Base-by-base conservation (phyloP, 2,113 vertebrate genomes). In the Brachypteracias leptosomus region DNA sequence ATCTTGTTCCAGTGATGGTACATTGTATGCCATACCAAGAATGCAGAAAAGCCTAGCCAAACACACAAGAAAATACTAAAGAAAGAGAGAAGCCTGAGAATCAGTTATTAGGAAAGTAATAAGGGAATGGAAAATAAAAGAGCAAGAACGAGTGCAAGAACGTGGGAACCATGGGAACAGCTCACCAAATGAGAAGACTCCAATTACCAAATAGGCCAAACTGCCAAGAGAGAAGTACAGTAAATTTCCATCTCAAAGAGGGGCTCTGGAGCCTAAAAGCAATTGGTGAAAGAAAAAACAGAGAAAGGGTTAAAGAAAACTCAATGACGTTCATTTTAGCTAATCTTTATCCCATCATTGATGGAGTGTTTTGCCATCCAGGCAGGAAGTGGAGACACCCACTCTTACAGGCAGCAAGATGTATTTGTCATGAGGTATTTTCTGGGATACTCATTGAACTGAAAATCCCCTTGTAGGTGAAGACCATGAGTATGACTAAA, bases 11-110 rank as follows among this genome's bases (percentile, higher is more conserved):
- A 86, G 74, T 20, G 49, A 90, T 75, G 91, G 73, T 78, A 78
- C 72, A 47, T 28, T 1, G 0, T 70, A 42, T 33, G 70, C 71
- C 88, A 33, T 84, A 94, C 71, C 72, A 94, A 42, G 75, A 95
- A 93, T 85, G 84, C 8, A 15, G 49, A 81, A 76, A 72, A 95
- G 36, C 84, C 68, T 33, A 73, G 93, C 90, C 97, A 97, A 96
- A 92, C 88, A 94, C 92, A 73, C 86, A 93, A 92, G 58, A 80
- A 95, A 87, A 87, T 59, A 58, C 58, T 63, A 82, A 91, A 82
- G 74, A 46, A 88, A 63, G 70, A 90, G 79, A 78, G 58, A 49
- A 80, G 58, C 47, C 70, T 85, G 70, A 82, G 75, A 82, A 79
- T 51, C 68, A 65, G 49, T 86, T 92, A 89, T 72, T 93, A 85